Evolutionary conservation across 2,888 invertebrate genomes (phyloP).

Genomic region (Peribatodes rhomboidaria): DNA sequence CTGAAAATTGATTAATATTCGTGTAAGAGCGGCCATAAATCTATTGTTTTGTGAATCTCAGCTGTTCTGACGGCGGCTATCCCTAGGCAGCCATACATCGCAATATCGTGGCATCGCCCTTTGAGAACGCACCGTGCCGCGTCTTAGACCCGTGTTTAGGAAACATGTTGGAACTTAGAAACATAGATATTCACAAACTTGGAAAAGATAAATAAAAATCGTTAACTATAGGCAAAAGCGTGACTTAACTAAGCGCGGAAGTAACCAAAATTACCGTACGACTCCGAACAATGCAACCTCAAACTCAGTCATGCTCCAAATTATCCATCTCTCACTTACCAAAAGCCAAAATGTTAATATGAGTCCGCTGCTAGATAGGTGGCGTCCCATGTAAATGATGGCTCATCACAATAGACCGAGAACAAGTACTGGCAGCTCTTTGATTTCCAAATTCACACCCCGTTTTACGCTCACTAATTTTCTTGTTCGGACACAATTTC

Average conservation of each 20-base stretch:
- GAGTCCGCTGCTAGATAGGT: conserved; percentile 68
- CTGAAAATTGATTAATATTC: conserved; percentile 73
- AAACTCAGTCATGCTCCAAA: conserved; percentile 35
- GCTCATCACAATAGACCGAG: conserved; percentile 75
- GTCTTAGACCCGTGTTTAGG: conserved; percentile 42
- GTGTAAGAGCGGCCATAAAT: conserved; percentile 75
- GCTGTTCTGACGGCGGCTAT: conserved; percentile 64
- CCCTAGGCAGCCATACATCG: conserved; percentile 82
- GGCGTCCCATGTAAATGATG: conserved; percentile 82
- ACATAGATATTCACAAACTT: conserved; percentile 2
- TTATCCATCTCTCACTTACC: conserved; percentile 45
- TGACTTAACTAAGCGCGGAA: conserved; percentile 10
- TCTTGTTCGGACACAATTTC: conserved; percentile 86
- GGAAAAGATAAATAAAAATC: conserved; percentile 13
- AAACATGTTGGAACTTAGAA: conserved; percentile 36
- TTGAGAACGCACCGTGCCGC: conserved; percentile 62
- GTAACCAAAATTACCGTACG: conserved; percentile 23
- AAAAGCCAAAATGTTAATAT: conserved; percentile 65
- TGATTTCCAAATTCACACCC: conserved; percentile 85
- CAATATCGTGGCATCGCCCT: conserved; percentile 69
- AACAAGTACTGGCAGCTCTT: conserved; percentile 79
- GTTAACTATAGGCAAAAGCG: conserved; percentile 7
- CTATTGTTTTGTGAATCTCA: conserved; percentile 78
- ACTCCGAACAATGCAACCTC: conserved; percentile 33
- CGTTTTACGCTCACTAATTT: conserved; percentile 86